phyloP scores from a whole-genome alignment of 2,888 invertebrate genomes.

The Psylliodes chrysocephalus region DNA sequence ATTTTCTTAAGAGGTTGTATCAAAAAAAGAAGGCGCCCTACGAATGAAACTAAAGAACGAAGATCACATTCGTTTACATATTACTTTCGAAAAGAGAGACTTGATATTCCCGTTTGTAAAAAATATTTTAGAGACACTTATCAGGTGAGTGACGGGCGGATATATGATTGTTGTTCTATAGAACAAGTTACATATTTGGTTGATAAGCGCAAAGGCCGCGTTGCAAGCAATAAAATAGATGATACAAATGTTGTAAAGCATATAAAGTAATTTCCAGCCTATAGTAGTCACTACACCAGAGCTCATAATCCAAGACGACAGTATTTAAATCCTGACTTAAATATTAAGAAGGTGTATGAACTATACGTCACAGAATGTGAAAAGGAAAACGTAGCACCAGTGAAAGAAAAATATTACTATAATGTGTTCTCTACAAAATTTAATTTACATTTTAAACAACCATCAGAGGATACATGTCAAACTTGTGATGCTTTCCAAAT shows the following conservation, averaged over 20 bases:
- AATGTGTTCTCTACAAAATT: neutral
- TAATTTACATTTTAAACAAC: slow-evolving; percentile 3
- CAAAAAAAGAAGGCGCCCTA: slow-evolving; percentile 6
- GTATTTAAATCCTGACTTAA: slow-evolving; percentile 3
- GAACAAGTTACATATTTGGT: slow-evolving; percentile 4
- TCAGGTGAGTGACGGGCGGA: slow-evolving; percentile 4
- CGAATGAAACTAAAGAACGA: slow-evolving; percentile 1
- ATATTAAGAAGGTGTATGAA: slow-evolving; percentile 3
- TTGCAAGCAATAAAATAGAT: slow-evolving; percentile 12
- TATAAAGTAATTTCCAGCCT: slow-evolving; percentile 6
- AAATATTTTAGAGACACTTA: slow-evolving; percentile 1
- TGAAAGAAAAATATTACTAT: slow-evolving; percentile 3
- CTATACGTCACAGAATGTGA: slow-evolving; percentile 3
- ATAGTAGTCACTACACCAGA: slow-evolving; percentile 5
- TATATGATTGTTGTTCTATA: slow-evolving; percentile 5
- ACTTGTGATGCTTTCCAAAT: neutral
- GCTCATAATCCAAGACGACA: slow-evolving; percentile 3
- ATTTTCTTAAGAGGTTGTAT: slow-evolving; percentile 7
- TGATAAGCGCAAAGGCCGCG: neutral
- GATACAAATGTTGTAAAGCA: slow-evolving; percentile 10
- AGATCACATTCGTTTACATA: slow-evolving; percentile 7
- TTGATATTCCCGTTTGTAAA: slow-evolving; percentile 3
- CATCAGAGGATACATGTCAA: slow-evolving; percentile 3
- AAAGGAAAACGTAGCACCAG: slow-evolving; percentile 3
- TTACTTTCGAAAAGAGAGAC: neutral